These are phyloP conservation scores for Pseudorasbora parva DNA, from an alignment of 2,113 vertebrate genomes.

Conservation along the genomic window DNA sequence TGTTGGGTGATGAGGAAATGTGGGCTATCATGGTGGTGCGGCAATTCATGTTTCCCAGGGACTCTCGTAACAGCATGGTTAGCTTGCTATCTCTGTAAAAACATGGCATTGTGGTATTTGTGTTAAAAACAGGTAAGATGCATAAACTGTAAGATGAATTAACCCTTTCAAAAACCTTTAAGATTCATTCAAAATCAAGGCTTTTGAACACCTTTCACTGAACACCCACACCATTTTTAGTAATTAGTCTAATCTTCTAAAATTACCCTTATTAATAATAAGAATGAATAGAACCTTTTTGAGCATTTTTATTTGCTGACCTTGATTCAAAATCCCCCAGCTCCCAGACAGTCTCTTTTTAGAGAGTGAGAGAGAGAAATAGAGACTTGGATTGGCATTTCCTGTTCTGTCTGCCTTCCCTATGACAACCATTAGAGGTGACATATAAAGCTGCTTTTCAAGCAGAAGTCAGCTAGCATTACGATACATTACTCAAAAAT, in stretches of 20 bases:
- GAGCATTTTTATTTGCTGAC: conserved; percentile 66
- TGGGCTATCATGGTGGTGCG: conserved; percentile 99
- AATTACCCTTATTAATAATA: neutral
- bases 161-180: neutral
- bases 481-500: neutral
- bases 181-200: neutral
- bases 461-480: conserved; percentile 6
- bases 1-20: conserved; percentile 89
- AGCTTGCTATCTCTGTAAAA: conserved; percentile 96
- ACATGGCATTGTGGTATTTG: conserved; percentile 41
- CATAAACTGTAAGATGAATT: neutral
- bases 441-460: conserved; percentile 7
- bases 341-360: conserved; percentile 7
- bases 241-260: neutral
- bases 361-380: neutral
- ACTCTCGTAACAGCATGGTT: conserved; percentile 98
- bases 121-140: neutral
- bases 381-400: conserved; percentile 27
- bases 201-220: neutral
- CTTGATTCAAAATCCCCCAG: conserved; percentile 61
- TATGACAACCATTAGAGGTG: conserved; percentile 50
- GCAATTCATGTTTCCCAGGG: conserved; percentile 98
- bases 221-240: neutral
- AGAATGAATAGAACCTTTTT: conserved; percentile 52
- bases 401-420: conserved; percentile 33